Evolutionary conservation across 1,140 invertebrate species (phyloP).

Genomic region (Trissolcus basalis): DNA sequence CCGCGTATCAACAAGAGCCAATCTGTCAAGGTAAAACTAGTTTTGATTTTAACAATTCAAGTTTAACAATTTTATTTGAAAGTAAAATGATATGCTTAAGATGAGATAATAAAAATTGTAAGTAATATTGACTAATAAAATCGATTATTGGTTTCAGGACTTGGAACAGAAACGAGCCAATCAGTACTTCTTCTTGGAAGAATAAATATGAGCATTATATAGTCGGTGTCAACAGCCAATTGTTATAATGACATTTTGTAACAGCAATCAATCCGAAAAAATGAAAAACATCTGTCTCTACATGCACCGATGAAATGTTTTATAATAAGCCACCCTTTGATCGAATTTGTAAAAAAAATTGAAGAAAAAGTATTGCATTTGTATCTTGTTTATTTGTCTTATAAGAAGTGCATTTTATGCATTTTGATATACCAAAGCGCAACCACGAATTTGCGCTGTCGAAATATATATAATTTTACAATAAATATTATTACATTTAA

Average conservation of each 20-base stretch:
- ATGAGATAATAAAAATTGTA: not conserved
- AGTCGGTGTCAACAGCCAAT: no score
- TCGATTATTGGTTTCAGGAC: slow-evolving; percentile 79
- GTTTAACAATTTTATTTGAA: no score
- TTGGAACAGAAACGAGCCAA: slow-evolving; percentile 97
- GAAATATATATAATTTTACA: slow-evolving; percentile 6
- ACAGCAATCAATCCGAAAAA: slow-evolving; percentile 2
- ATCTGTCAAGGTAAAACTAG: slow-evolving; percentile 89
- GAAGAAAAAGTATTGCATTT: not conserved
- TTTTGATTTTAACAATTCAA: no score
- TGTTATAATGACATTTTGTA: slow-evolving; percentile 10
- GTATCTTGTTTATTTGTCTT: not conserved
- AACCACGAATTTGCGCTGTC: slow-evolving; percentile 6
- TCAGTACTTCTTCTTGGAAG: slow-evolving; percentile 99
- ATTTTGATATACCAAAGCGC: not conserved
- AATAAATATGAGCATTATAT: slow-evolving; percentile 77
- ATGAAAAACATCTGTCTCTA: no score
- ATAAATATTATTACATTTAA: slow-evolving; percentile 15
- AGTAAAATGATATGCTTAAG: no score
- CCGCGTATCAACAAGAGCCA: slow-evolving; percentile 98
- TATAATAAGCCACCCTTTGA: not conserved
- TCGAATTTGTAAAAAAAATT: slow-evolving; percentile 4
- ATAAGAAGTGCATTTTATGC: slow-evolving; percentile 11
- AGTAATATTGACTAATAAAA: not conserved
- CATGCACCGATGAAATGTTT: no score